Percentiles rank a stretch among this genome's conserved stretches.
Evolutionary conservation across 35 echinoderm and acorn worm genomes (phyloP).

Genomic region (Nesometra sesokonis): DNA sequence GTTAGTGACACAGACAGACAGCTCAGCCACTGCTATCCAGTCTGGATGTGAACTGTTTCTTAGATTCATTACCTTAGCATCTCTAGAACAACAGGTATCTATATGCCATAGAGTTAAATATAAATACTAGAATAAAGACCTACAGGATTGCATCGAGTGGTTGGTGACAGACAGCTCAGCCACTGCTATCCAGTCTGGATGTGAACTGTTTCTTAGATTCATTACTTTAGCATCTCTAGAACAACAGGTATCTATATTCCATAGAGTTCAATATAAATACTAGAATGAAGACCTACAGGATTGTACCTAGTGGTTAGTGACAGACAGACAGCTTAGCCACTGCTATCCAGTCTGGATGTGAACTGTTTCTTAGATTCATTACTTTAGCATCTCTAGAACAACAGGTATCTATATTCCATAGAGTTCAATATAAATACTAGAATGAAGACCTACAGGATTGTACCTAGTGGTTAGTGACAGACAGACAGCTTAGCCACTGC

Average conservation of each 20-base stretch:
- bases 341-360: constrained; percentile 91
- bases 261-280: too few species aligned
- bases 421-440: too few species aligned
- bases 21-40: constrained; percentile 70
- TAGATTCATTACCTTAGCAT: constrained; percentile 84
- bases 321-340: constrained; percentile 84
- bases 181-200: constrained; percentile 87
- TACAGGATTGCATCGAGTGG: constrained; percentile 76
- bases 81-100: constrained; percentile 76
- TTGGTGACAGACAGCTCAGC: constrained; percentile 86
- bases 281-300: too few species aligned
- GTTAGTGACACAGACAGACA: constrained; percentile 73
- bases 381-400: constrained; percentile 85
- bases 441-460: too few species aligned
- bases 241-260: constrained; percentile 73
- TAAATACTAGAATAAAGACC: too few species aligned
- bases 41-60: constrained; percentile 98
- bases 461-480: constrained; percentile 67
- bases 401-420: constrained; percentile 61
- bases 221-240: constrained; percentile 84
- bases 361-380: constrained; percentile 92
- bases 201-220: constrained; percentile 94
- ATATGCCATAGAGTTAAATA: too few species aligned
- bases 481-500: constrained; percentile 85
- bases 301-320: constrained; percentile 75